A percentile compares a stretch with the other conserved stretches of the same genome.
Conservation (phyloP, 2,113 vertebrate genomes). For the Amblyopsis rosae region DNA sequence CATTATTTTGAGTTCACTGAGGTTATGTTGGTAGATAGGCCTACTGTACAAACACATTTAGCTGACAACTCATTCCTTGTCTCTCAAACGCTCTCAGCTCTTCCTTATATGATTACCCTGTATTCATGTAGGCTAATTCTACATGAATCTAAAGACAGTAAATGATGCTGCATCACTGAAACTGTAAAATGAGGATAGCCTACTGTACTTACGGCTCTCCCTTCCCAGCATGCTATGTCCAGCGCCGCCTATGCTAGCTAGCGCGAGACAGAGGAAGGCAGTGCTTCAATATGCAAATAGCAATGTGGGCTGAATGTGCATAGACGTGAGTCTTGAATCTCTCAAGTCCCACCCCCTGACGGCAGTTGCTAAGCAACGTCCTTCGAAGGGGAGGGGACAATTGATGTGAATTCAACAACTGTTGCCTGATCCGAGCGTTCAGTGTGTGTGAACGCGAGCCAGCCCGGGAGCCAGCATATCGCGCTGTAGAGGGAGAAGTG, state of each 20-base stretch:
- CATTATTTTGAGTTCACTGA: no score
- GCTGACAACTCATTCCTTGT: no score
- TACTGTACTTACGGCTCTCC: slow-evolving; percentile 1
- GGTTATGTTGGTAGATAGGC: no score
- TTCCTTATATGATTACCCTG: no score
- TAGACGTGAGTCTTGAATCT: slow-evolving; percentile 58
- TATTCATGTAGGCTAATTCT: no score
- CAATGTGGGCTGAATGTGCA: slow-evolving; percentile 63
- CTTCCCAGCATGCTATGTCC: slow-evolving; percentile 35
- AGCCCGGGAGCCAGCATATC: slow-evolving; percentile 45
- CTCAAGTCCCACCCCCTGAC: slow-evolving; percentile 51
- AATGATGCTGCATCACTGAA: no score
- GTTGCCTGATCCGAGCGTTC: slow-evolving; percentile 69
- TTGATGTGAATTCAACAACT: slow-evolving; percentile 69
- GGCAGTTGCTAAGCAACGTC: slow-evolving; percentile 75
- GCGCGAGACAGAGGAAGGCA: slow-evolving; percentile 34
- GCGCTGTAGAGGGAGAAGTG: slow-evolving; percentile 21
- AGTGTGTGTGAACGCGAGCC: slow-evolving; percentile 58
- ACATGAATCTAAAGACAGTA: no score
- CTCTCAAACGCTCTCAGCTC: no score
- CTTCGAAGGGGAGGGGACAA: slow-evolving; percentile 38
- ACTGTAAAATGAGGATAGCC: no score
- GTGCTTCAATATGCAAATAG: slow-evolving; percentile 68
- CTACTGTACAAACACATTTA: no score
- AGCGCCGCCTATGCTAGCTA: slow-evolving; percentile 16